Percentiles rank a stretch among this genome's conserved stretches.
Evolutionary conservation across 2,888 invertebrate species (phyloP).

Genomic region (Boloria euphrosyne): DNA sequence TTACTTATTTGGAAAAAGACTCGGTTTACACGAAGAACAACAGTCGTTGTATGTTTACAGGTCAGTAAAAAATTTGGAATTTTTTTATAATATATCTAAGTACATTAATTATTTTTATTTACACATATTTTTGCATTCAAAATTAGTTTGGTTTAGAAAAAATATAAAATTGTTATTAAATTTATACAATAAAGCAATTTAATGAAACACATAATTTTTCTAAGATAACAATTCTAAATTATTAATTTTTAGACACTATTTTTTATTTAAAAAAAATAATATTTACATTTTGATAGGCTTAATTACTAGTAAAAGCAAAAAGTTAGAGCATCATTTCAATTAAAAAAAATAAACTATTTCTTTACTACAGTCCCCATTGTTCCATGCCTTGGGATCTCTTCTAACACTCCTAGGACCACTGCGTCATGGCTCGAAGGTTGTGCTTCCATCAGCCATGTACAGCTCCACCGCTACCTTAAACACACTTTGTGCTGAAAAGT

Average conservation of each 20-base stretch:
- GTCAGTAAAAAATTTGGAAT: slow-evolving; percentile 43
- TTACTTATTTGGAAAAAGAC: slow-evolving; percentile 83
- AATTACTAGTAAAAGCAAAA: no score
- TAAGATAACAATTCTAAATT: no score
- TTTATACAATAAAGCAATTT: not conserved
- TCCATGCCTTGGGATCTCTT: slow-evolving; percentile 92
- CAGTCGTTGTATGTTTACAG: slow-evolving; percentile 84
- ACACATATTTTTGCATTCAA: no score
- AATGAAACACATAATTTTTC: not conserved
- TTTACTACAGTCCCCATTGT: slow-evolving; percentile 85
- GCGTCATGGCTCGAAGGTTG: slow-evolving; percentile 83
- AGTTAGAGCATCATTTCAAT: no score
- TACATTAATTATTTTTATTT: no score
- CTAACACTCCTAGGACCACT: slow-evolving; percentile 83
- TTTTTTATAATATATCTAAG: not conserved
- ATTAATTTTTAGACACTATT: no score
- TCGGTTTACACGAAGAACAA: slow-evolving; percentile 66
- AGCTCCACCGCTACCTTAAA: slow-evolving; percentile 83
- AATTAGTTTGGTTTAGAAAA: no score
- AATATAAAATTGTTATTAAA: no score
- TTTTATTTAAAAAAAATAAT: no score
- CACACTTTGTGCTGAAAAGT: slow-evolving; percentile 87
- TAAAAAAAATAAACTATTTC: no score
- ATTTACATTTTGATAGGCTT: no score
- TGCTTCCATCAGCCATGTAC: slow-evolving; percentile 84